Evolutionary conservation across 1,140 invertebrate genomes (phyloP), one percentile per base, ranked within the genome.

Genomic region (Monomorium pharaonis): DNA sequence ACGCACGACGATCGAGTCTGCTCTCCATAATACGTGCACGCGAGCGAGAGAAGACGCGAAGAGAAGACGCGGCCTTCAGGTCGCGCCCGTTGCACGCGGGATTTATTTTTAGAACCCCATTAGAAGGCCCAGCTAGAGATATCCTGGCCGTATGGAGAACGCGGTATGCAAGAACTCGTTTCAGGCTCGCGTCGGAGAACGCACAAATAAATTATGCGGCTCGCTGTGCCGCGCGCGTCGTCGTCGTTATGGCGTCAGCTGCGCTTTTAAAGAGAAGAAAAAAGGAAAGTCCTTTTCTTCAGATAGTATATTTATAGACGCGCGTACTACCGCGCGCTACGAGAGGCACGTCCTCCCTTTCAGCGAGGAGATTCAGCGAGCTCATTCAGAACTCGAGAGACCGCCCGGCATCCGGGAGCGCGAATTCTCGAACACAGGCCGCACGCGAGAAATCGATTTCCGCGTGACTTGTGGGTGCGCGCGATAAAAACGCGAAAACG

Each of bases 181-280:
- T 75, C 42, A 14, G 16, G 1, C 37, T 62, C 78, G 30, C 42
- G 18, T 21, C 69, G 47, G 37, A 16, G 27, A 21, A 30, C 33
- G 27, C 51, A 77, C 47, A 47, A 76, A 87, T 58, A 85, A 78
- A 81, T 81, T 81, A 72, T 47, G n/a, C 12, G n/a, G n/a, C n/a
- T n/a, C n/a, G n/a, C n/a, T n/a, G n/a, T n/a, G n/a, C 51, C 69
- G 49, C 16, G 49, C 42, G 76, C 47, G 67, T 86, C 75, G 58
- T n/a, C n/a, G n/a, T n/a, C n/a, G n/a, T n/a, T n/a, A n/a, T 51
- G 83, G 37, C 83, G 85, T 80, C 88, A 89, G 88, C 88, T 89
- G 88, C 47, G 74, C 60, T 56, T 88, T n/a, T n/a, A n/a, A 84
- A 88, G 65, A 42, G 85, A 47, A 67, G 4, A 37, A 5, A 67